Conservation (phyloP, 2,888 invertebrate genomes). For the Drosophila macrospina region DNA sequence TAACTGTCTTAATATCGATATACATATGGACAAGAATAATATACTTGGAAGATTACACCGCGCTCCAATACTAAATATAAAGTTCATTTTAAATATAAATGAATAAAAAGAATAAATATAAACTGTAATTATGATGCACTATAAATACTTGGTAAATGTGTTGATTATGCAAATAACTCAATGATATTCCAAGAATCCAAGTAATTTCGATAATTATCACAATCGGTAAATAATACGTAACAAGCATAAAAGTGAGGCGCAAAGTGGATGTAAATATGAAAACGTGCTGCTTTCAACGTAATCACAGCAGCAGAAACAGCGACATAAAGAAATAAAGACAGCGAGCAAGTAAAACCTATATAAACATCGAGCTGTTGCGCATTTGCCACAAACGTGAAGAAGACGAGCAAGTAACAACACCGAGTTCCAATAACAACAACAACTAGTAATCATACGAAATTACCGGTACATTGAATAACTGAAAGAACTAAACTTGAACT, state of each 20-base stretch:
- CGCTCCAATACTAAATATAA: not conserved
- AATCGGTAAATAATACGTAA: conserved; percentile 50
- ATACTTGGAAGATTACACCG: not conserved
- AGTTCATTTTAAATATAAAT: not conserved
- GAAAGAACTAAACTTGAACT: conserved; percentile 24
- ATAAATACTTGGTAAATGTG: not conserved
- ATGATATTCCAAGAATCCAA: conserved; percentile 5
- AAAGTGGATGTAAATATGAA: conserved; percentile 32
- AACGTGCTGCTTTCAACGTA: conserved; percentile 55
- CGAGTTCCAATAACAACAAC: conserved; percentile 18
- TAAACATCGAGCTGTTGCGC: conserved; percentile 29
- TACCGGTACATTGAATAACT: conserved; percentile 37
- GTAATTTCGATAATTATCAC: conserved; percentile 34
- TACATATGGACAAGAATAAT: not conserved
- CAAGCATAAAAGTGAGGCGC: conserved; percentile 21
- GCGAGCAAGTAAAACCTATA: conserved; percentile 38
- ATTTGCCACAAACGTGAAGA: conserved; percentile 48
- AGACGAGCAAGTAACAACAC: conserved; percentile 48
- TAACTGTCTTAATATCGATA: conserved; percentile 6
- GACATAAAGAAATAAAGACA: conserved; percentile 27
- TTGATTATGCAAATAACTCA: not conserved
- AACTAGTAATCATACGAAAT: conserved; percentile 17
- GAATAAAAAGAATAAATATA: not conserved
- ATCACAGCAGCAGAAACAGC: conserved; percentile 30
- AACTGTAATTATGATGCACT: no score